A percentile compares a stretch with the other conserved stretches of the same genome.
These are phyloP conservation scores for Syngnathus typhle DNA, from an alignment of 2,113 vertebrate species.

Conservation along the genomic window DNA sequence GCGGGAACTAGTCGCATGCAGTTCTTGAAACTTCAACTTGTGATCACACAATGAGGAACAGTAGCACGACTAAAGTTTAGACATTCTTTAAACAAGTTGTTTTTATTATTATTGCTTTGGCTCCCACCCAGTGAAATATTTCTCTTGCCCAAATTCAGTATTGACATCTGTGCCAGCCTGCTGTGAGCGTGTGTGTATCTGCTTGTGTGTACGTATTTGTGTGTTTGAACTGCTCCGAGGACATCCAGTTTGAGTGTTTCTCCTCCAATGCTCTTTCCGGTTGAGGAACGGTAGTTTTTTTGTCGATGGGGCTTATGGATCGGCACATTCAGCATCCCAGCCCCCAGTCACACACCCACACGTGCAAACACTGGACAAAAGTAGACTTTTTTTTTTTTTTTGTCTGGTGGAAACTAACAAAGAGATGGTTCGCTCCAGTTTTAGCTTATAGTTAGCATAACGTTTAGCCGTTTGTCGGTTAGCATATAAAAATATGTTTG, in stretches of 20 bases:
- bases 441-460: neutral
- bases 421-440: neutral
- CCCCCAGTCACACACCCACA: constrained; percentile 41
- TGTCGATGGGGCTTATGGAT: constrained; percentile 67
- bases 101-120: neutral
- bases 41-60: neutral
- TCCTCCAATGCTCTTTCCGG: constrained; percentile 63
- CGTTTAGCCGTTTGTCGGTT: neutral
- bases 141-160: constrained; percentile 29
- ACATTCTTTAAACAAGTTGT: neutral
- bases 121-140: constrained; percentile 7
- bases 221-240: constrained; percentile 72
- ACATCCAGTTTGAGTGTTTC: constrained; percentile 55
- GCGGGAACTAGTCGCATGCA: constrained; percentile 20
- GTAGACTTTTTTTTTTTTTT: constrained; percentile 17
- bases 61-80: neutral
- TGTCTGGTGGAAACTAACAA: constrained; percentile 21
- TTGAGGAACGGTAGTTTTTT: constrained; percentile 59
- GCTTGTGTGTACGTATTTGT: constrained; percentile 15
- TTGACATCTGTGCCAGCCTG: constrained; percentile 23
- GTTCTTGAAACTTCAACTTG: constrained; percentile 6
- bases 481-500: neutral
- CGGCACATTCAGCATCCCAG: constrained; percentile 37
- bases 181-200: constrained; percentile 15
- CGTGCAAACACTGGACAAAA: constrained; percentile 41